Evolutionary conservation across 2,888 invertebrate species (phyloP), one percentile per base, ranked within the genome.

Genomic region (Dicyrtoma fusca): DNA sequence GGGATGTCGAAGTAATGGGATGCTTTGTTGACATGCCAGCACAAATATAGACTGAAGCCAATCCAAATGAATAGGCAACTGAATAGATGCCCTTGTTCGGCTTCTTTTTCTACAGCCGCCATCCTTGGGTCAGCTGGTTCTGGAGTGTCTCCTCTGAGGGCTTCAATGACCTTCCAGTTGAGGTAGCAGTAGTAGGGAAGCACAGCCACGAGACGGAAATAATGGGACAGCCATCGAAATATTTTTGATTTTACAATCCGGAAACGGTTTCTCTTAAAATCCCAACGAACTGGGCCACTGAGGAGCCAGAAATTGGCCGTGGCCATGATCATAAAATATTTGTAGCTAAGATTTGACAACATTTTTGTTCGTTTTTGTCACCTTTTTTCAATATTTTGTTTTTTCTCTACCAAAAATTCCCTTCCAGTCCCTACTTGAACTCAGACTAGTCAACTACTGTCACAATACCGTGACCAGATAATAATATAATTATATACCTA

Each of bases 271-370:
- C 4, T 57, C 23, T 57, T 57, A 11, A 26, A 57, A 23, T 10
- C 26, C 57, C 57, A 57, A 11, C 57, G 13, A 2, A 57, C 11
- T 14, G 57, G 57, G 4, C 23, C 57, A 57, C 57, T 25, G 6
- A 57, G 21, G 14, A 57, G 3, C 14, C 21, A 19, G 6, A 57
- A 23, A 14, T 57, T 57, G 11, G 23, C 5, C 14, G 26, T 8
- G 13, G 57, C 57, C 57, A 57, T 57, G 57, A 57, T 25, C 26
- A 25, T 57, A 25, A 57, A 57, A 23, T 57, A 57, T 4, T 1
- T 23, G 21, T 57, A 57, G 57, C 23, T 57, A 2, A n/a, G 26
- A 23, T 57, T 57, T 4, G 57, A 57, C 6, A 57, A 11, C 57
- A 57, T 57, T 23, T 21, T 57, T 34, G 34, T 34, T 34, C n/a